Evolutionary conservation across 2,888 invertebrate species (phyloP).

Genomic region (Siphonodentalium dalli): DNA sequence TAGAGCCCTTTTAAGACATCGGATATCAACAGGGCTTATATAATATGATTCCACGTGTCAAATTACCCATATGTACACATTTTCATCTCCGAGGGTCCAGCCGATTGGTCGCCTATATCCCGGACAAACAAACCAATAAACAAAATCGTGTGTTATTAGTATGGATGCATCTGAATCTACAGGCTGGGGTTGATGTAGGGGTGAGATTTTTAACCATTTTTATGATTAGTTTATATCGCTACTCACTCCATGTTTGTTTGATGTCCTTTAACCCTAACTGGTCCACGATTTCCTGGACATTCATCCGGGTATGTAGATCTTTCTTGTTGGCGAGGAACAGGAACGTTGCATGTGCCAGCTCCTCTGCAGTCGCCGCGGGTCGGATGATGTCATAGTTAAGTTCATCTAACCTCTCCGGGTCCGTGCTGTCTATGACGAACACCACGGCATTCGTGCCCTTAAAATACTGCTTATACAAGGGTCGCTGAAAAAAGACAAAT

Average conservation of each 20-base stretch:
- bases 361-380: slow-evolving; percentile 49
- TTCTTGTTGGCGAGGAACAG: slow-evolving; percentile 54
- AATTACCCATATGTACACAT: too few relatives aligned
- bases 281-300: slow-evolving; percentile 42
- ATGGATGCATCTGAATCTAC: too few relatives aligned
- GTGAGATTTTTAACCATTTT: too few relatives aligned
- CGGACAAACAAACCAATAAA: too few relatives aligned
- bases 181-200: too few relatives aligned
- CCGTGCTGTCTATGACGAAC: slow-evolving; percentile 52
- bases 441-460: slow-evolving; percentile 57
- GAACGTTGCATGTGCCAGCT: slow-evolving; percentile 45
- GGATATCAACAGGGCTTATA: too few relatives aligned
- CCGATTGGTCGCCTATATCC: too few relatives aligned
- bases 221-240: too few relatives aligned
- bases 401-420: slow-evolving; percentile 49
- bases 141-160: too few relatives aligned
- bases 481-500: slow-evolving; percentile 46
- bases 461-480: slow-evolving; percentile 55
- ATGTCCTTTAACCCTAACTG: slow-evolving; percentile 41
- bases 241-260: slow-evolving; percentile 51
- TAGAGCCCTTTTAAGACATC: too few relatives aligned
- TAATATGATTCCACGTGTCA: too few relatives aligned
- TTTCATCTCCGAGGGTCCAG: too few relatives aligned
- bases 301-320: slow-evolving; percentile 43
- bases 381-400: slow-evolving; percentile 54